These are phyloP conservation scores for Anguilla marmorata DNA, from an alignment of 2,797 vertebrate genomes.

Conservation along the genomic window DNA sequence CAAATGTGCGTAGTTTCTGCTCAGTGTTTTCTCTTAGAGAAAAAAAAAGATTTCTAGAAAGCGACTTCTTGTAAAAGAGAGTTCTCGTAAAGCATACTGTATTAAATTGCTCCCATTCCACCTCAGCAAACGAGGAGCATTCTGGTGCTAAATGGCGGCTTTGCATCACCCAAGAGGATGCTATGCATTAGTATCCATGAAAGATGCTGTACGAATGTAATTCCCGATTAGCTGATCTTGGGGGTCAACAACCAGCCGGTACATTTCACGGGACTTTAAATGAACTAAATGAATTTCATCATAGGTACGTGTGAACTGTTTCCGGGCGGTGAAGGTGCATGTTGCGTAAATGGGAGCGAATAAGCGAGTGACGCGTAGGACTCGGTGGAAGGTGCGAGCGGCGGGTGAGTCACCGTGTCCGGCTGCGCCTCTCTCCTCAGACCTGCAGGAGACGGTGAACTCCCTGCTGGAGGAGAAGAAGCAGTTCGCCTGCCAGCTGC, in stretches of 20 bases:
- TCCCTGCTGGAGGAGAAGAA: slow-evolving; percentile 76
- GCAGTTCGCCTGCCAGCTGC: slow-evolving; percentile 69
- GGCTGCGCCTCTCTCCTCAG: slow-evolving; percentile 48
- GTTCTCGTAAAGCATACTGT: background rate
- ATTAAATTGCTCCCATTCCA: background rate
- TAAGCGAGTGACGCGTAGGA: background rate
- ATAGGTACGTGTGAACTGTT: background rate
- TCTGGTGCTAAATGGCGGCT: background rate
- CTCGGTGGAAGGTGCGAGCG: background rate
- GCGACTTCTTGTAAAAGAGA: no score
- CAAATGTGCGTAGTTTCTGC: slow-evolving; percentile 2
- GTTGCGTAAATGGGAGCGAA: background rate
- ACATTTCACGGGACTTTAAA: background rate
- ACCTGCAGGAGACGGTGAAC: slow-evolving; percentile 71
- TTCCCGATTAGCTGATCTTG: background rate
- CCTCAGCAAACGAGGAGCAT: background rate
- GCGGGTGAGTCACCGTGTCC: background rate
- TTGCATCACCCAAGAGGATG: background rate
- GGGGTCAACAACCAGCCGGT: background rate
- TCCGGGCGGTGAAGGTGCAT: background rate
- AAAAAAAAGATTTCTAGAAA: background rate
- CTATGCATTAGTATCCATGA: background rate
- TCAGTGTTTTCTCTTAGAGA: background rate
- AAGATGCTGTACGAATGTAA: background rate
- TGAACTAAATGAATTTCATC: background rate